phyloP scores from a whole-genome alignment of 2,888 invertebrate genomes.

The Amitus sp. region DNA sequence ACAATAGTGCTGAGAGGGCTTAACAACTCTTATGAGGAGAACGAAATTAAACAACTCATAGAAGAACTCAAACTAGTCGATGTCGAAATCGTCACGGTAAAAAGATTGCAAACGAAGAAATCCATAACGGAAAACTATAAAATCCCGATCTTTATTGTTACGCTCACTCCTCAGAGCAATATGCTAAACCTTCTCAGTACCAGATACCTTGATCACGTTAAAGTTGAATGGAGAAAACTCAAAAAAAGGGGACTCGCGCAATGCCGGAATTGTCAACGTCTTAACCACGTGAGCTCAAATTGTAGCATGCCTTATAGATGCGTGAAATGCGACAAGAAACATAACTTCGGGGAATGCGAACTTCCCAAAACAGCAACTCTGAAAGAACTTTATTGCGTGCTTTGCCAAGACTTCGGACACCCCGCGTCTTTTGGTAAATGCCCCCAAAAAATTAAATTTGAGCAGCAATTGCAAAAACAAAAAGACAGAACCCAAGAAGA shows the following conservation, averaged over 20 bases:
- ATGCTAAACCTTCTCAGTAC: too few relatives aligned
- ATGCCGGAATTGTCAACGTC: constrained; percentile 11
- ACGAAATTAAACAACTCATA: not conserved
- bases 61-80: not conserved
- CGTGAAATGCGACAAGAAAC: constrained; percentile 10
- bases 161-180: not conserved
- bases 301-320: constrained; percentile 16
- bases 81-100: not conserved
- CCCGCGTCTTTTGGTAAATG: constrained; percentile 7
- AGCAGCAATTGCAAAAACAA: too few relatives aligned
- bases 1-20: not conserved
- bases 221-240: constrained; percentile 12
- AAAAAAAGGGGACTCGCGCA: not conserved
- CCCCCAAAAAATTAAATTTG: not conserved
- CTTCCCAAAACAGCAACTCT: not conserved
- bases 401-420: not conserved
- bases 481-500: too few relatives aligned
- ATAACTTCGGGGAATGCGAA: constrained; percentile 10
- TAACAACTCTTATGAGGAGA: not conserved
- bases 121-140: not conserved
- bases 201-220: too few relatives aligned
- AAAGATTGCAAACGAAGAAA: not conserved
- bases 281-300: constrained; percentile 9
- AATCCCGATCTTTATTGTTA: not conserved
- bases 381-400: not conserved